Evolutionary conservation across 2,888 invertebrate species (phyloP).

Genomic region (Plebejus anna): DNA sequence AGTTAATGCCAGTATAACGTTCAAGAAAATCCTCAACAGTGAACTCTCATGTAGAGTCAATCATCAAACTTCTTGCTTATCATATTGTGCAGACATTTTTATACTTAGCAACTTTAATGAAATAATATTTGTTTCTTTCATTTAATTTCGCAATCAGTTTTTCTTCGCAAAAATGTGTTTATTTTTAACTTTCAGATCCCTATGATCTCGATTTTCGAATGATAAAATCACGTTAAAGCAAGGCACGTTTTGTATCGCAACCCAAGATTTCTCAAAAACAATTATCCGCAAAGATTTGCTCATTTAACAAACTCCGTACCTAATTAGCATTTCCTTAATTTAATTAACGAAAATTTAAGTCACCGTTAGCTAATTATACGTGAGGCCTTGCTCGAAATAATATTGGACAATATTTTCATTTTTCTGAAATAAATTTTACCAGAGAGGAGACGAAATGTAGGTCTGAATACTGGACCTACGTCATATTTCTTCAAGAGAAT

Average conservation of each 20-base stretch:
- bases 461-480: too few species aligned
- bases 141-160: not conserved
- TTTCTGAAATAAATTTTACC: not conserved
- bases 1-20: too few species aligned
- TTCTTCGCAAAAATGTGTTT: not conserved
- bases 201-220: not conserved
- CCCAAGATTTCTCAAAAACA: slow-evolving; percentile 14
- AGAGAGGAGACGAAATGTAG: not conserved
- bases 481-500: too few species aligned
- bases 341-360: slow-evolving; percentile 19
- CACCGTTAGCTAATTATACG: not conserved
- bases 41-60: too few species aligned
- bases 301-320: not conserved
- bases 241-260: slow-evolving; percentile 2
- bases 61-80: not conserved
- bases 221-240: not conserved
- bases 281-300: slow-evolving; percentile 14
- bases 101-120: too few species aligned
- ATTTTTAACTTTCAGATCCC: not conserved
- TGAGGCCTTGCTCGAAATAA: not conserved
- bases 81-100: too few species aligned
- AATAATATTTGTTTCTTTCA: too few species aligned
- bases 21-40: too few species aligned
- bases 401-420: not conserved
- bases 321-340: slow-evolving; percentile 25